These are phyloP conservation scores for Noturus placidus DNA, from an alignment of 2,113 vertebrate genomes.

Conservation along the genomic window DNA sequence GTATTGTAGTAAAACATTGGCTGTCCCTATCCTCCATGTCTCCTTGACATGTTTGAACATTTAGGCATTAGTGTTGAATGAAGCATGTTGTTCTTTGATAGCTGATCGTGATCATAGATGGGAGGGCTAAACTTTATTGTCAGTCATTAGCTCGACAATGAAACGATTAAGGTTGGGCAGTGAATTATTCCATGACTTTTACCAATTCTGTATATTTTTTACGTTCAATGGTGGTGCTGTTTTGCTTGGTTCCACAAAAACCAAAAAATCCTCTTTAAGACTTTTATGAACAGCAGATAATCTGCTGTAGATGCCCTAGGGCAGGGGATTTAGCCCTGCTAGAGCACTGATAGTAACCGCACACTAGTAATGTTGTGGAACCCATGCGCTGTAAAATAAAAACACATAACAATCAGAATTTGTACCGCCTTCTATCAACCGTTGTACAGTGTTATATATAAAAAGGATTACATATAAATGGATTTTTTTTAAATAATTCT, in stretches of 20 bases:
- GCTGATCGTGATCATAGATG: not conserved
- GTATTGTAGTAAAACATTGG: not conserved
- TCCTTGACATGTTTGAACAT: not conserved
- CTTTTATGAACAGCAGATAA: not conserved
- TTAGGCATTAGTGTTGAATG: not conserved
- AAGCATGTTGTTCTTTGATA: not conserved
- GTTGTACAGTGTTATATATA: not conserved
- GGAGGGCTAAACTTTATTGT: not conserved
- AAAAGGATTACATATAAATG: not conserved
- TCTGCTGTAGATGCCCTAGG: not conserved
- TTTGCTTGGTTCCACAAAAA: not conserved
- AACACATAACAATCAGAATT: not conserved
- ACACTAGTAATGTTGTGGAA: not conserved
- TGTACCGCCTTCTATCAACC: not conserved
- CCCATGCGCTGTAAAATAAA: not conserved
- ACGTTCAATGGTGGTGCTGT: not conserved
- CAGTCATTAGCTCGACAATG: not conserved
- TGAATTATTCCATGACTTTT: not conserved
- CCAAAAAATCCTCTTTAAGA: not conserved
- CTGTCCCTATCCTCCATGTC: not conserved
- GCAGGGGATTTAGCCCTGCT: not conserved
- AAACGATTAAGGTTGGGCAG: not conserved
- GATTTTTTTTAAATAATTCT: not conserved
- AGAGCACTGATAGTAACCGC: not conserved
- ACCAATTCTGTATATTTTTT: not conserved